Conservation (phyloP, 2,888 invertebrate genomes). For the Eugnorisma glareosa region DNA sequence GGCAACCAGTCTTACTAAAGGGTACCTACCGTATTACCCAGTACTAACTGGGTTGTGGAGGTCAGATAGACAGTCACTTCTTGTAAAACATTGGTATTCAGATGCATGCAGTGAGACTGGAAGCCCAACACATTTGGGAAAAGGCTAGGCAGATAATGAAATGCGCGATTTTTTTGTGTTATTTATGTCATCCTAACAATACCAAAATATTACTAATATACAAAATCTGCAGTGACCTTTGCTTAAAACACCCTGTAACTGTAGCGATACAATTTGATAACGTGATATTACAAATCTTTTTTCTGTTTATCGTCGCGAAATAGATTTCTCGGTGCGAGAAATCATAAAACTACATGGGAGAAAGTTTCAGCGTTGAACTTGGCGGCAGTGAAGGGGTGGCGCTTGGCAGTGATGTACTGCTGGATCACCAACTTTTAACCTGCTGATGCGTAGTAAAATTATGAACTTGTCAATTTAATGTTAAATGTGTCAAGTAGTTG, state of each 20-base stretch:
- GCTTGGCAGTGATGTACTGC: constrained; percentile 34
- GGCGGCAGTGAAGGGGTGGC: constrained; percentile 20
- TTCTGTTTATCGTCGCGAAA: not conserved
- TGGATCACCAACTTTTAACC: constrained; percentile 18
- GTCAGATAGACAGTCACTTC: too few species aligned
- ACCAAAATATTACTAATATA: not conserved
- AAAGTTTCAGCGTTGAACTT: constrained; percentile 30
- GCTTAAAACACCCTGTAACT: not conserved
- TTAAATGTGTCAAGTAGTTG: not conserved
- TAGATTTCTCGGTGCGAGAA: constrained; percentile 14
- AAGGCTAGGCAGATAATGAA: too few species aligned
- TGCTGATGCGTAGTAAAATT: not conserved
- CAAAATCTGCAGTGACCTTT: not conserved
- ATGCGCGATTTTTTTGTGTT: not conserved
- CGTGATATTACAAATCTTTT: not conserved
- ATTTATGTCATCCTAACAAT: not conserved
- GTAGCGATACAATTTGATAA: not conserved
- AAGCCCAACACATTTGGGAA: too few species aligned
- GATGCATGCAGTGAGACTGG: too few species aligned
- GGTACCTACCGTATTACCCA: too few species aligned
- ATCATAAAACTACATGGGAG: constrained; percentile 30
- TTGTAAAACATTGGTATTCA: too few species aligned
- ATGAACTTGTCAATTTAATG: not conserved
- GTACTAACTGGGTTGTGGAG: too few species aligned
- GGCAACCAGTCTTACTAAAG: too few species aligned